Percentiles rank a stretch among this genome's conserved stretches.
Conservation (phyloP, 2,888 invertebrate species). For the Eurois occulta region DNA sequence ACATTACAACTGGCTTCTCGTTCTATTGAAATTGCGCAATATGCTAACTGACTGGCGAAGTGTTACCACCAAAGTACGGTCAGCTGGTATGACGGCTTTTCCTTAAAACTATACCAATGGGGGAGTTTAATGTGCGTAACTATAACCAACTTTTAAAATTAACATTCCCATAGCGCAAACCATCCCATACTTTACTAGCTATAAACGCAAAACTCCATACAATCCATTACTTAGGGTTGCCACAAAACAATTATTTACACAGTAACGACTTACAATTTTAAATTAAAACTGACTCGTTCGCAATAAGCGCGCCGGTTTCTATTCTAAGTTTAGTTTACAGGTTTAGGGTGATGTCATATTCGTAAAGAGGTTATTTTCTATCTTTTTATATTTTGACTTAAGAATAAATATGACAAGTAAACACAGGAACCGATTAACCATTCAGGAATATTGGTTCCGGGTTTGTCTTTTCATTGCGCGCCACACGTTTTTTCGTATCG, state of each 20-base stretch:
- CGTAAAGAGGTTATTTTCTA: neutral
- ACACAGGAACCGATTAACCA: neutral
- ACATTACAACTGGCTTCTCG: neutral
- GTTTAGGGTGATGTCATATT: slow-evolving; percentile 17
- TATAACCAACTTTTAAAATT: neutral
- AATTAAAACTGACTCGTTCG: slow-evolving; percentile 66
- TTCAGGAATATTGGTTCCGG: neutral
- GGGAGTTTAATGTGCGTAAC: neutral
- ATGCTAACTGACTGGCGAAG: neutral
- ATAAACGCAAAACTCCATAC: slow-evolving; percentile 36
- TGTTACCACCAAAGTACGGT: neutral
- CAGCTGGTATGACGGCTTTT: neutral
- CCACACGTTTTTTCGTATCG: neutral
- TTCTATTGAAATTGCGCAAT: neutral
- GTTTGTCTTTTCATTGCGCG: neutral
- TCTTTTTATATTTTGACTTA: neutral
- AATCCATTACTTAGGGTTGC: slow-evolving; percentile 43
- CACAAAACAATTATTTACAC: slow-evolving; percentile 63
- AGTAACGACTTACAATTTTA: slow-evolving; percentile 66
- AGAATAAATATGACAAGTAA: too few species aligned
- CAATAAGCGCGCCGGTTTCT: slow-evolving; percentile 56
- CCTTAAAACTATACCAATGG: neutral
- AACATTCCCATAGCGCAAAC: slow-evolving; percentile 22
- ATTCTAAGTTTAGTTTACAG: slow-evolving; percentile 49
- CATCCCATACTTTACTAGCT: slow-evolving; percentile 36